Evolutionary conservation across 2,888 invertebrate species (phyloP).

Genomic region (Euplexia lucipara): DNA sequence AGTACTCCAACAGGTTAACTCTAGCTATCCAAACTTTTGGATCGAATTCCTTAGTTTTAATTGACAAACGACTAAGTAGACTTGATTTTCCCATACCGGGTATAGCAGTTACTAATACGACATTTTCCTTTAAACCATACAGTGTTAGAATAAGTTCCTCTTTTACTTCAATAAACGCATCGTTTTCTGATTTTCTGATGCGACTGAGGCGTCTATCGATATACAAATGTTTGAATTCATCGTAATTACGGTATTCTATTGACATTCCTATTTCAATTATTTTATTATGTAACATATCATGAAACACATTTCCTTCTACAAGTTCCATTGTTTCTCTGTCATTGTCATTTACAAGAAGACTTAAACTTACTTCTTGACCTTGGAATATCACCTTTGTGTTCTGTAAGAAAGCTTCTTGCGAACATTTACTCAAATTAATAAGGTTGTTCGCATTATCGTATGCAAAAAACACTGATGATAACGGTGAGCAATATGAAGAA

Average conservation of each 20-base stretch:
- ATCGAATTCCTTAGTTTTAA: constrained; percentile 1
- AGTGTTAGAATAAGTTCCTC: background rate
- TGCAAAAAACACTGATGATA: no score
- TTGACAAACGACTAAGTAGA: constrained; percentile 3
- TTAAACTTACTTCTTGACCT: constrained; percentile 3
- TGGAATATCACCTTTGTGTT: constrained; percentile 5
- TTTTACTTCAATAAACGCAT: background rate
- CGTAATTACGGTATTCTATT: background rate
- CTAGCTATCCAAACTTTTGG: constrained; percentile 6
- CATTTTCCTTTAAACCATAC: constrained; percentile 3
- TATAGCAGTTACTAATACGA: constrained; percentile 6
- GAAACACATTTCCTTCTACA: background rate
- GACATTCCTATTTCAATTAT: background rate
- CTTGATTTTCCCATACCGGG: constrained; percentile 6
- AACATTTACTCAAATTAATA: background rate
- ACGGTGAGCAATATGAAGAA: no score
- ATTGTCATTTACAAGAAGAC: background rate
- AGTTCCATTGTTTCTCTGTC: background rate
- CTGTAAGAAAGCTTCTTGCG: constrained; percentile 4
- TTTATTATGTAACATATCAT: constrained; percentile 3
- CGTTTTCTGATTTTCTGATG: background rate
- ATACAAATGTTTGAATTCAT: background rate
- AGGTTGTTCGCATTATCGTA: background rate
- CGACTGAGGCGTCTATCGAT: constrained; percentile 7
- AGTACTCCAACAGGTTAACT: constrained; percentile 6